Evolutionary conservation across 30 jellyfish, hydroid and myxozoan species (phyloP), one percentile per base, ranked within the genome.

Genomic region (Haliclystus octoradiatus): DNA sequence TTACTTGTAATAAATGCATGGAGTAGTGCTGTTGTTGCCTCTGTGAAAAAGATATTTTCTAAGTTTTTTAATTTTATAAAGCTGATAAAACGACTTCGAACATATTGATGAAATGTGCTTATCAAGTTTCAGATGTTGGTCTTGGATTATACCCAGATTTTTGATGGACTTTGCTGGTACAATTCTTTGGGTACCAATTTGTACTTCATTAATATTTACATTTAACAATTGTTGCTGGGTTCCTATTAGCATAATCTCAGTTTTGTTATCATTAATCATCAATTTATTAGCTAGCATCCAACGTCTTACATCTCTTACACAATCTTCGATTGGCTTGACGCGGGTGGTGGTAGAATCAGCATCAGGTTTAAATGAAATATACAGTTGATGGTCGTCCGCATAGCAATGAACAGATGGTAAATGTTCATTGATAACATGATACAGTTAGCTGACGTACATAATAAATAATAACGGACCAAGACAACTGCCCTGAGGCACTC

Each of bases 181-280:
- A 72, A 61, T 72, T 65, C 31, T 72, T 75, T 61, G 66, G 62
- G 50, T 75, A 53, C 83, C 52, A 72, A 72, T 50, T 72, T 72
- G 57, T 2, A 52, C 62, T 72, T 75, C 76, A 72, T 72, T 66
- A 34, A 72, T 74, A 52, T 65, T 72, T 60, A 72, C 62, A 24
- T 72, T 72, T 72, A 65, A 35, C 2, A 72, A 75, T 75, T 72
- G 83, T 73, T 71, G 62, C 52, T 73, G 73, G 14, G 81, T 71
- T 50, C 57, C 81, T 15, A 71, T 14, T 71, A 71, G 52, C 80
- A 50, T 71, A 26, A 68, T 26, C 26, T 71, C 74, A 50, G 73
- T 71, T n/a, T n/a, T n/a, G n/a, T n/a, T n/a, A n/a, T n/a, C n/a
- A n/a, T n/a, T n/a, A n/a, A n/a, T n/a, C n/a, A 22, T 71, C 52